Evolutionary conservation across 2,797 vertebrate genomes (phyloP).

Genomic region (Todus mexicanus): DNA sequence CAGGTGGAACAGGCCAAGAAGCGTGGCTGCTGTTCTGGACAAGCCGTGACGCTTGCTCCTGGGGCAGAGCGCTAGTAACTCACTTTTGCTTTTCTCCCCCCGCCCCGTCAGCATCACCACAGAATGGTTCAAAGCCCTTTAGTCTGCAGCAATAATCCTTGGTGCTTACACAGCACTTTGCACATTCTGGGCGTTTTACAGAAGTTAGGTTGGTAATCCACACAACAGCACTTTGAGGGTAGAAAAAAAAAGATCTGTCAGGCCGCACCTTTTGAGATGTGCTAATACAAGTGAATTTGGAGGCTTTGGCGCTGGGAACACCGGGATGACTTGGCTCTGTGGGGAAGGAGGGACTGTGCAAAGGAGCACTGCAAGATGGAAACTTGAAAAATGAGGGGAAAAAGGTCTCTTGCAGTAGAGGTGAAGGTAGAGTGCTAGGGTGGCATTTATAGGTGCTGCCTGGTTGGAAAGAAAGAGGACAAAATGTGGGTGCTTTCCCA

Average conservation of each 20-base stretch:
- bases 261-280: not conserved
- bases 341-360: not conserved
- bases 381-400: not conserved
- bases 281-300: not conserved
- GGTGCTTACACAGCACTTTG: rapidly evolving
- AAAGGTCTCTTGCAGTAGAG: not conserved
- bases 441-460: rapidly evolving
- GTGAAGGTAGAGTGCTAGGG: not conserved
- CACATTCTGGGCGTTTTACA: not conserved
- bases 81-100: not conserved
- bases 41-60: not conserved
- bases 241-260: not conserved
- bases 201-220: not conserved
- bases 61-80: not conserved
- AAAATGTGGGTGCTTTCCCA: not conserved
- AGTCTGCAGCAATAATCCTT: not conserved
- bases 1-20: not conserved
- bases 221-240: not conserved
- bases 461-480: not conserved
- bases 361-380: not conserved
- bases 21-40: not conserved
- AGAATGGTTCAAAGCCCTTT: not conserved
- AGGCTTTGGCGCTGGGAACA: rapidly evolving
- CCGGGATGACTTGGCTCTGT: rapidly evolving
- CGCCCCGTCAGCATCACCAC: rapidly evolving